Evolutionary conservation across 2,888 invertebrate genomes (phyloP).

Genomic region (Acleris sparsana): DNA sequence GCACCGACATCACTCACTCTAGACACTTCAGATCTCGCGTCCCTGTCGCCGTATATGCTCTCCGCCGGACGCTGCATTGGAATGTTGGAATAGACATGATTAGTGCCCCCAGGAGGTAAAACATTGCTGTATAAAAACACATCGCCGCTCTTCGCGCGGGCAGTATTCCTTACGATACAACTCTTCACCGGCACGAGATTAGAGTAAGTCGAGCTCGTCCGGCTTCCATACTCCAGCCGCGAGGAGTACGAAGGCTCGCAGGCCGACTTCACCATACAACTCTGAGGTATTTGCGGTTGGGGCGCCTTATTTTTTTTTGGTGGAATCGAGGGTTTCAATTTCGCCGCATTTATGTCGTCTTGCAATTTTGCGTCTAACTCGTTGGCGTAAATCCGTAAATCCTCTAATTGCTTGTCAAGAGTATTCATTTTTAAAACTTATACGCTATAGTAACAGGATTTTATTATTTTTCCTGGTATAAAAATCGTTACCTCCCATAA

Average conservation of each 20-base stretch:
- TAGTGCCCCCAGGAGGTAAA: constrained; percentile 77
- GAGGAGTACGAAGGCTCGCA: constrained; percentile 91
- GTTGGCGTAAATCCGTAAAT: constrained; percentile 77
- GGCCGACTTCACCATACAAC: constrained; percentile 88
- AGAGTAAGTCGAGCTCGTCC: constrained; percentile 77
- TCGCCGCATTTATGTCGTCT: constrained; percentile 77
- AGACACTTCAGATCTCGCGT: constrained; percentile 72
- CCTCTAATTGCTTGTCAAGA: constrained; percentile 75
- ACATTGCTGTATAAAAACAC: constrained; percentile 76
- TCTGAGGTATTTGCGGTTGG: constrained; percentile 88
- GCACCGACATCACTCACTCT: constrained; percentile 78
- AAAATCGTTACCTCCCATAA: constrained; percentile 34
- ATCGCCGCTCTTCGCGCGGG: constrained; percentile 71
- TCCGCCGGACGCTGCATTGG: constrained; percentile 80
- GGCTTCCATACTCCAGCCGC: constrained; percentile 83
- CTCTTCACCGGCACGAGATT: constrained; percentile 80
- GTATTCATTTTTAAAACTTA: constrained; percentile 64
- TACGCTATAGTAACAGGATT: constrained; percentile 16
- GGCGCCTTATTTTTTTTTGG: constrained; percentile 78
- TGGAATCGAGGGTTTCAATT: constrained; percentile 76
- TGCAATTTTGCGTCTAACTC: constrained; percentile 78
- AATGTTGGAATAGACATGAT: constrained; percentile 78
- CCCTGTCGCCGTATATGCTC: constrained; percentile 75
- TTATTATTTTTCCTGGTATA: constrained; percentile 21
- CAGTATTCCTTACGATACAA: constrained; percentile 75